Evolutionary conservation across 2,113 vertebrate genomes (phyloP).

Genomic region (Donacobius atricapilla): DNA sequence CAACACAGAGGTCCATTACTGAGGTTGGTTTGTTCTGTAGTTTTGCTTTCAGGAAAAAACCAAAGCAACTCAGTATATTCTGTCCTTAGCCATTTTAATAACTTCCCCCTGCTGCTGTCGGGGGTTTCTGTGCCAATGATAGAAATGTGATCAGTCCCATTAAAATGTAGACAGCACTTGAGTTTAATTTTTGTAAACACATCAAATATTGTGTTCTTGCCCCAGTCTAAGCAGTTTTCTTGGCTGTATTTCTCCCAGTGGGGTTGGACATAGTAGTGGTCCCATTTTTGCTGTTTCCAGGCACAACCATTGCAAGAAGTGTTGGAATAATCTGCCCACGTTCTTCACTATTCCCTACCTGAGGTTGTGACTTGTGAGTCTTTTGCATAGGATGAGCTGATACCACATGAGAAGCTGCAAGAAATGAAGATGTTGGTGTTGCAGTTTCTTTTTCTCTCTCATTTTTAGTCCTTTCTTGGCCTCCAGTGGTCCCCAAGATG

Average conservation of each 20-base stretch:
- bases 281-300: neutral
- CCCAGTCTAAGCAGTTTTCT: neutral
- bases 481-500: neutral
- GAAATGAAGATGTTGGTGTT: neutral
- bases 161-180: neutral
- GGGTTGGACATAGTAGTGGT: neutral
- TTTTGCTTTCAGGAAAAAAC: neutral
- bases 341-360: neutral
- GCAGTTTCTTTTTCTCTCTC: neutral
- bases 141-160: neutral
- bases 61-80: neutral
- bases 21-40: neutral
- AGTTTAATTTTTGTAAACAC: neutral
- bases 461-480: neutral
- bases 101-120: neutral
- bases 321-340: neutral
- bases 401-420: neutral
- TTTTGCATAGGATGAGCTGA: neutral
- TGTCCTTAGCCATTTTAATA: neutral
- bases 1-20: rapidly evolving
- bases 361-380: neutral
- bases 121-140: neutral
- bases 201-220: neutral
- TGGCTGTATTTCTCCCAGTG: neutral
- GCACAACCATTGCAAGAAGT: neutral